Percentiles rank a stretch among this genome's conserved stretches.
These are phyloP conservation scores for Excalfactoria chinensis DNA, from an alignment of 2,113 vertebrate species.

Conservation along the genomic window DNA sequence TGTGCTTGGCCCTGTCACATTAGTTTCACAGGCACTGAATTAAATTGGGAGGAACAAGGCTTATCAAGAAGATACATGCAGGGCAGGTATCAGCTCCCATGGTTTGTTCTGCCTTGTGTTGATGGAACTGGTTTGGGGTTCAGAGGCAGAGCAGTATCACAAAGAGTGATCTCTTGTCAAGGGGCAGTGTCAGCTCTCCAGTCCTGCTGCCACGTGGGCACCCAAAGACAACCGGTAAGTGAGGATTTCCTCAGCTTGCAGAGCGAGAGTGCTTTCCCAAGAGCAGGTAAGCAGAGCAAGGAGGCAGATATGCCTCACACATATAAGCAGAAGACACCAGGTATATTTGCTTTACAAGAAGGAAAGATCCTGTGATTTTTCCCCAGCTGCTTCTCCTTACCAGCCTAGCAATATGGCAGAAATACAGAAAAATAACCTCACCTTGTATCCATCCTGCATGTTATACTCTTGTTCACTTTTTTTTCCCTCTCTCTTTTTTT, in stretches of 20 bases:
- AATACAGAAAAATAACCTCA: rapidly evolving
- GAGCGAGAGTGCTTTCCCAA: conserved; percentile 55
- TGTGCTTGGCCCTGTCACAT: background rate
- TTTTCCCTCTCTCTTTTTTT: background rate
- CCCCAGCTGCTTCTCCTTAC: background rate
- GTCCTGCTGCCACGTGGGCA: conserved; percentile 48
- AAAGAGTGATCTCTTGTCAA: background rate
- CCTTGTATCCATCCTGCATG: background rate
- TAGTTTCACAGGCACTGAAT: background rate
- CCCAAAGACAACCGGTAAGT: conserved; percentile 43
- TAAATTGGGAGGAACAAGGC: background rate
- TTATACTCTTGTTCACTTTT: background rate
- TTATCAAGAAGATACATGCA: background rate
- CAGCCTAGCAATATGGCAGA: background rate
- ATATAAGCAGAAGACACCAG: background rate
- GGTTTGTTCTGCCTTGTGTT: background rate
- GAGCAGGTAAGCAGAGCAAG: background rate
- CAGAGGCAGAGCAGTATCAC: background rate
- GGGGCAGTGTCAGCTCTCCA: background rate
- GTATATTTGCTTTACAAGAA: background rate
- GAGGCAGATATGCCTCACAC: background rate
- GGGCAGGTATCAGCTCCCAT: background rate
- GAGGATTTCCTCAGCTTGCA: conserved; percentile 34
- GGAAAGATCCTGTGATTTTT: background rate
- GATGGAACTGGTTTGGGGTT: background rate